phyloP scores from a whole-genome alignment of 2,113 vertebrate genomes.

The Paracanthobrama guichenoti region DNA sequence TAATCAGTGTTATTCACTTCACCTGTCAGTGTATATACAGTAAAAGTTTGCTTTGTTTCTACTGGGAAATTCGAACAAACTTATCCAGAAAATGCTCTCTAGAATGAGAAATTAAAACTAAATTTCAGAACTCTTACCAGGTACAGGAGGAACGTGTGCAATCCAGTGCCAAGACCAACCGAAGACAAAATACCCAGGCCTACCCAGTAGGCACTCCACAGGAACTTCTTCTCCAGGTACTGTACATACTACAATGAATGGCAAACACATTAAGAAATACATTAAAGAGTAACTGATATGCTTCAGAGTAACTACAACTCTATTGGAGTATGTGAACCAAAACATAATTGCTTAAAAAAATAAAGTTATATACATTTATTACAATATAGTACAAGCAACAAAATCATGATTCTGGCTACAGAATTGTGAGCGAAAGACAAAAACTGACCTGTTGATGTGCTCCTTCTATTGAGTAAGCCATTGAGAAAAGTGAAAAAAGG shows the following conservation, averaged over 20 bases:
- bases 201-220: constrained; percentile 99
- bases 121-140: constrained; percentile 78
- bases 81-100: too few species aligned
- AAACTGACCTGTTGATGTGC: constrained; percentile 85
- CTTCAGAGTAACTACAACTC: background rate
- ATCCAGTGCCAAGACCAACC: constrained; percentile 94
- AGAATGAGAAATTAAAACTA: too few species aligned
- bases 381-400: background rate
- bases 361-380: too few species aligned
- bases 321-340: background rate
- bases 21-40: background rate
- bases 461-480: constrained; percentile 90
- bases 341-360: too few species aligned
- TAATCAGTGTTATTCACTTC: too few species aligned
- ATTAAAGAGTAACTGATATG: too few species aligned
- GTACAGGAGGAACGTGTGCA: constrained; percentile 97
- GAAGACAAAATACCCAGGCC: constrained; percentile 96
- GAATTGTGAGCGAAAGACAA: background rate
- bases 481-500: constrained; percentile 80
- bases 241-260: constrained; percentile 82
- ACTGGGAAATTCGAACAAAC: too few species aligned
- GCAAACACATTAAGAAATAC: constrained; percentile 9
- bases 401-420: background rate
- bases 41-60: too few species aligned
- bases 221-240: constrained; percentile 88